These are phyloP conservation scores for Danio choprae DNA, from an alignment of 2,797 vertebrate species.

Conservation along the genomic window DNA sequence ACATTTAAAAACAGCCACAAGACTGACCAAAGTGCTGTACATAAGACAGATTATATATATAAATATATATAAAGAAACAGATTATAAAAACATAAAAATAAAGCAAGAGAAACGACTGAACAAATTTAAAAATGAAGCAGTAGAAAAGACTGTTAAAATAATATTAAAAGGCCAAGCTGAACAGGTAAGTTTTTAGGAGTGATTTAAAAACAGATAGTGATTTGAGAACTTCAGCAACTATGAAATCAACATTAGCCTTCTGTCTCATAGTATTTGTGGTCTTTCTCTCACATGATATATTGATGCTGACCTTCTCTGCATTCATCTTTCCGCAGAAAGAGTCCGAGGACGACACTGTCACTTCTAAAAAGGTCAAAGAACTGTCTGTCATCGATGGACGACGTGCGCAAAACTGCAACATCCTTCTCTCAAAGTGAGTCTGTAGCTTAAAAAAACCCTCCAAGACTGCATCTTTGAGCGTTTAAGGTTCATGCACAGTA, in stretches of 20 bases:
- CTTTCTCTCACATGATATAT: not conserved
- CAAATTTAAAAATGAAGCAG: no score
- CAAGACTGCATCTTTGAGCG: conserved; percentile 17
- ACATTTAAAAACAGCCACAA: no score
- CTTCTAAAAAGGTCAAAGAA: conserved; percentile 89
- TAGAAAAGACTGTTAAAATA: no score
- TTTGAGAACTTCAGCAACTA: not conserved
- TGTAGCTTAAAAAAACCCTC: not conserved
- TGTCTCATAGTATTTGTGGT: not conserved
- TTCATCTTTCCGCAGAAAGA: conserved; percentile 78
- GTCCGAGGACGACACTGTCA: conserved; percentile 82
- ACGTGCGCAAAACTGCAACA: conserved; percentile 95
- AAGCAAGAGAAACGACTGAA: no score
- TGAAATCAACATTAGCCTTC: not conserved
- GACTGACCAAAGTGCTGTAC: no score
- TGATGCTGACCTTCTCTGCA: not conserved
- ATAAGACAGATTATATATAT: no score
- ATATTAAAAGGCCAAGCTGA: no score
- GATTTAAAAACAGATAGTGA: no score
- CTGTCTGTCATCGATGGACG: conserved; percentile 93
- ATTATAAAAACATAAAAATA: no score
- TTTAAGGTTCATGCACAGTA: conserved; percentile 29
- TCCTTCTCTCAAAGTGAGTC: conserved; percentile 90
- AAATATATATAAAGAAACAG: no score
- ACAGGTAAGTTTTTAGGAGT: no score